Evolutionary conservation across 1,140 invertebrate genomes (phyloP).

Genomic region (Plutomurus gul): DNA sequence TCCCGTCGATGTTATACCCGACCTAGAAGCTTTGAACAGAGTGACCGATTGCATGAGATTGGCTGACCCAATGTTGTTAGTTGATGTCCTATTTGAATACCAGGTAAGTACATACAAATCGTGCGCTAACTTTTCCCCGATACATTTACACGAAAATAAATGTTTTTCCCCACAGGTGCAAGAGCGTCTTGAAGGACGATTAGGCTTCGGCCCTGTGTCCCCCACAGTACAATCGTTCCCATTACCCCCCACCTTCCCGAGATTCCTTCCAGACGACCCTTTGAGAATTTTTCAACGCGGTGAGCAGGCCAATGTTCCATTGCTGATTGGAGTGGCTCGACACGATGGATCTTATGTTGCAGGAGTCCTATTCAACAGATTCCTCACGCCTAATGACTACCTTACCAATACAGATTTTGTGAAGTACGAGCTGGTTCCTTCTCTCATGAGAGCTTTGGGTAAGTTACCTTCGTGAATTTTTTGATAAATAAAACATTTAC

Average conservation of each 20-base stretch:
- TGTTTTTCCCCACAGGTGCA: not conserved
- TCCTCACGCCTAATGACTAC: constrained; percentile 18
- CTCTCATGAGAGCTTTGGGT: constrained; percentile 7
- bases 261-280: constrained; percentile 32
- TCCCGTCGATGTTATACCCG: not conserved
- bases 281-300: not conserved
- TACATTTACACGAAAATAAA: not conserved
- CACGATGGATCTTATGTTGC: constrained; percentile 46
- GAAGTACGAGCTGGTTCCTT: not conserved
- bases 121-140: too few relatives aligned
- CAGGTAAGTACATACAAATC: too few relatives aligned
- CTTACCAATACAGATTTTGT: constrained; percentile 22
- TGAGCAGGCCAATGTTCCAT: constrained; percentile 42
- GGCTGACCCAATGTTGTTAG: not conserved
- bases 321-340: constrained; percentile 38
- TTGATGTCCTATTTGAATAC: not conserved
- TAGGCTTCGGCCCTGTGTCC: constrained; percentile 33
- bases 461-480: not conserved
- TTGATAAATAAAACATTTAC: not conserved
- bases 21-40: not conserved
- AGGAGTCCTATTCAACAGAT: constrained; percentile 42
- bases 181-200: not conserved
- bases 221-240: constrained; percentile 35
- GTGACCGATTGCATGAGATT: constrained; percentile 17
- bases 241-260: not conserved